Percentiles rank a stretch among this genome's conserved stretches.
phyloP scores from a whole-genome alignment of 2,888 invertebrate genomes.

The Serripes groenlandicus region DNA sequence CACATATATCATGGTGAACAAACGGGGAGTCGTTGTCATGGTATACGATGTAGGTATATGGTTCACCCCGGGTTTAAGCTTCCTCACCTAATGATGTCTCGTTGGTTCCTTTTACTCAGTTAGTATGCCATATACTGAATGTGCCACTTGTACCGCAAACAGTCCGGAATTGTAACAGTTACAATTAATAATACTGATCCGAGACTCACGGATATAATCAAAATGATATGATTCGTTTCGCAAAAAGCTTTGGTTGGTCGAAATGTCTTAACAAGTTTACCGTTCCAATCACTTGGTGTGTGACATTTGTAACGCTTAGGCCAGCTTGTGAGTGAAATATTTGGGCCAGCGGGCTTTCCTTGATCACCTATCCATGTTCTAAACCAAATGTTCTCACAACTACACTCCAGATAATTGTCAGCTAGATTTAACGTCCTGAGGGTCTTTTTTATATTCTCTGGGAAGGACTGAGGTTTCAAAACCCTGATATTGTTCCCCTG shows the following conservation, averaged over 20 bases:
- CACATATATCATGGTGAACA: slow-evolving; percentile 10
- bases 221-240: background rate
- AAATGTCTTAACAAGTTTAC: slow-evolving; percentile 7
- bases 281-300: background rate
- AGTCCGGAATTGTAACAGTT: background rate
- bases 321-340: slow-evolving; percentile 22
- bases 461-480: slow-evolving; percentile 12
- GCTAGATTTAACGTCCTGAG: slow-evolving; percentile 20
- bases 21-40: slow-evolving; percentile 15
- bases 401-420: slow-evolving; percentile 48
- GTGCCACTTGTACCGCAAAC: slow-evolving; percentile 23
- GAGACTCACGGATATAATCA: background rate
- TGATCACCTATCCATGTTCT: slow-evolving; percentile 40
- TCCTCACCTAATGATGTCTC: background rate
- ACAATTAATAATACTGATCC: background rate
- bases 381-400: slow-evolving; percentile 54
- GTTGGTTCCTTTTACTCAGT: background rate
- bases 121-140: background rate
- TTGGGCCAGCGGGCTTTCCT: slow-evolving; percentile 1
- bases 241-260: slow-evolving; percentile 20
- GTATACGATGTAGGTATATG: slow-evolving; percentile 30
- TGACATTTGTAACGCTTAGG: slow-evolving; percentile 25
- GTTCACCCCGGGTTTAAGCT: background rate
- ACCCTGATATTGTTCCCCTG: background rate
- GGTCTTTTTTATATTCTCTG: background rate